Conservation (phyloP, 2,113 vertebrate species). For the Cyanoderma ruficeps region DNA sequence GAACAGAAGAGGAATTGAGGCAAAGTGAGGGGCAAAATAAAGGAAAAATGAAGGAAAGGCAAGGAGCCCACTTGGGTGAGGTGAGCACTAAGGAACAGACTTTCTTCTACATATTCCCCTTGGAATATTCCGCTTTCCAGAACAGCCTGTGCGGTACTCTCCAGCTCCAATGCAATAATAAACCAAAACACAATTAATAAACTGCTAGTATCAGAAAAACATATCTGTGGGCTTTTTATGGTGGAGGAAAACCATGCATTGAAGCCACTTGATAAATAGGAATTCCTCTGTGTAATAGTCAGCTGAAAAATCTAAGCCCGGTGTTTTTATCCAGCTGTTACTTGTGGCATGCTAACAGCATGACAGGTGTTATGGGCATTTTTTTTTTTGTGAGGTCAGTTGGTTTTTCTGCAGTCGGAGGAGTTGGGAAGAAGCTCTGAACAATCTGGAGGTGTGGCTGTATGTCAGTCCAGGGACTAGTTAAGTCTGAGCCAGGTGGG, state of each 20-base stretch:
- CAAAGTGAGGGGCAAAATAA: background rate
- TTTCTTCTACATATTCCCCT: background rate
- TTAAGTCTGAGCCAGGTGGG: background rate
- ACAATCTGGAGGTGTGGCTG: background rate
- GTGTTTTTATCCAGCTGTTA: conserved; percentile 13
- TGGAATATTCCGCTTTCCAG: background rate
- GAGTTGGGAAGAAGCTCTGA: background rate
- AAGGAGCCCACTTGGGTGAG: background rate
- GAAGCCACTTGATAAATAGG: background rate
- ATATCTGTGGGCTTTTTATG: background rate
- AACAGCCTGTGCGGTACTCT: background rate
- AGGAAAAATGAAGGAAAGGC: background rate
- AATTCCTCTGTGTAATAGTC: background rate
- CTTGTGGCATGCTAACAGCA: background rate
- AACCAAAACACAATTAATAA: background rate
- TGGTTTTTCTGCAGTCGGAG: background rate
- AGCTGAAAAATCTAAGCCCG: conserved; percentile 26
- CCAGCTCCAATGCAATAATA: background rate
- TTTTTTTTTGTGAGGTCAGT: background rate
- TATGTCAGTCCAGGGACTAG: background rate
- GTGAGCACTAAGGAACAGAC: background rate
- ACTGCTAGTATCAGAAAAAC: background rate
- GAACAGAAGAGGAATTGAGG: background rate
- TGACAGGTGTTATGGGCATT: background rate
- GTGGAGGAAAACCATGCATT: background rate